Evolutionary conservation across 2,888 invertebrate genomes (phyloP), one percentile per base, ranked within the genome.

Genomic region (Adela reaumurella): DNA sequence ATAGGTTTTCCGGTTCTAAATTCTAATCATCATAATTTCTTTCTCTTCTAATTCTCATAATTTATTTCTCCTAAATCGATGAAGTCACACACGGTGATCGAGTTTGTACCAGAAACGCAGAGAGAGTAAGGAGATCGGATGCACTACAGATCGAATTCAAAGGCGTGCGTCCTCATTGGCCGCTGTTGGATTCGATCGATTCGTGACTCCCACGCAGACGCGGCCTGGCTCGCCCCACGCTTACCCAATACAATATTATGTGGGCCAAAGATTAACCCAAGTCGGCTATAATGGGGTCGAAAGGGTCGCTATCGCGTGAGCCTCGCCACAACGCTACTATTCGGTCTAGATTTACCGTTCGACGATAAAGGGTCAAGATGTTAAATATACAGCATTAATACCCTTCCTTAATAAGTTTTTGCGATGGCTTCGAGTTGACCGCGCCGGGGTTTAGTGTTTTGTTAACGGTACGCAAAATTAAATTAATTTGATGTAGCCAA

Each of bases 281-380:
- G 11, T 14, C 8, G 48, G 42, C 20, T 44, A 48, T 64, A 70
- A 68, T 65, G 63, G 62, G 71, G 70, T 68, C 67, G 60, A 54
- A 53, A 59, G 73, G 74, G 71, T 46, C 49, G 43, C 17, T 46
- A 73, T 73, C 61, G 70, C 73, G 74, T 76, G 74, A 70, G 70
- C 62, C 63, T 58, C 56, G 60, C 70, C 62, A 69, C 73, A 71
- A 51, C 73, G 63, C 62, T 63, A 65, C 63, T 62, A 69, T 72
- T 73, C 74, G 66, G 69, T 64, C 62, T 63, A 65, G 68, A 70
- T 71, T 71, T 68, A 67, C 68, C 60, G 58, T 56, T 55, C 62
- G 59, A 41, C 46, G 45, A 48, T 47, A 46, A 62, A 62, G 61
- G 72, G 73, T 70, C 74, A 73, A 63, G 67, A 68, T 66, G 63